These are phyloP conservation scores for Palaemon carinicauda DNA, from an alignment of 1,140 invertebrate genomes.

Conservation along the genomic window DNA sequence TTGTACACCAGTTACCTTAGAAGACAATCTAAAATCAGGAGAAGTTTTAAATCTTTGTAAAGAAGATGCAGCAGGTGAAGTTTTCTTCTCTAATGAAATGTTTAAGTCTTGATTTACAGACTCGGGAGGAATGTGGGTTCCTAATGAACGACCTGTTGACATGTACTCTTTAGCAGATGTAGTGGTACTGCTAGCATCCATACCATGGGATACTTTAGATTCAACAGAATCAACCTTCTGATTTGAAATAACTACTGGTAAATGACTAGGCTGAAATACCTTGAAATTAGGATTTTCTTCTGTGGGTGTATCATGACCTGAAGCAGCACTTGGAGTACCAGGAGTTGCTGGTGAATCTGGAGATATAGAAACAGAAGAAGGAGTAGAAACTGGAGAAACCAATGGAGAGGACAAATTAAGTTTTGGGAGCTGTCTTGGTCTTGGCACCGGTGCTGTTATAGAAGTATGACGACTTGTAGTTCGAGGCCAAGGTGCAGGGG, in stretches of 20 bases:
- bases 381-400: constrained; percentile 31
- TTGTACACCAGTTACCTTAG: constrained; percentile 1
- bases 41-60: constrained; percentile 45
- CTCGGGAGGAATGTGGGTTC: background rate
- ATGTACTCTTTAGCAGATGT: background rate
- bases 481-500: constrained; percentile 50
- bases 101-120: background rate
- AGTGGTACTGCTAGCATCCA: background rate
- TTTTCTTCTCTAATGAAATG: background rate
- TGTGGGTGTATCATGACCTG: constrained; percentile 28
- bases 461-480: constrained; percentile 18
- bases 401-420: constrained; percentile 32
- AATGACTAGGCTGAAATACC: constrained; percentile 18
- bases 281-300: constrained; percentile 13
- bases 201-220: background rate
- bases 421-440: constrained; percentile 45
- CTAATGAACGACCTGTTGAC: background rate
- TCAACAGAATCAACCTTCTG: background rate
- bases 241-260: background rate
- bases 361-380: constrained; percentile 46
- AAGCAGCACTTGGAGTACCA: constrained; percentile 2
- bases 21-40: constrained; percentile 31
- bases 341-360: constrained; percentile 52
- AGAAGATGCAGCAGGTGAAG: background rate
- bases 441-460: constrained; percentile 42